Conservation (phyloP, 2,797 vertebrate genomes). For the Tinamus major region DNA sequence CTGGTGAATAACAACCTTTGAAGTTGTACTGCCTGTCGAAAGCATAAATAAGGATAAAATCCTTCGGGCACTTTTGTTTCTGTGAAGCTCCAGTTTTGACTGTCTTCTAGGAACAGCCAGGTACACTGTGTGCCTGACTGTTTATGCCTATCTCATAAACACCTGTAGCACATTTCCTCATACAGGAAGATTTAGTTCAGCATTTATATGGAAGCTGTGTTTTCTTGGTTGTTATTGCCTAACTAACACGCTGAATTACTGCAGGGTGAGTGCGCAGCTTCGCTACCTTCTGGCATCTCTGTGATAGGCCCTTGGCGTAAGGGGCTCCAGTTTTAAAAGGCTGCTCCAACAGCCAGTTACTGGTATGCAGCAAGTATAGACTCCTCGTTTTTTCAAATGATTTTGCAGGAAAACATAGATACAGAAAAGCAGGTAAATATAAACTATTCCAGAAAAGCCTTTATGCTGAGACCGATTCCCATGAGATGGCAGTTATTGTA, state of each 20-base stretch:
- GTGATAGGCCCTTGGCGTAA: neutral
- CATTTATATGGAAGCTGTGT: neutral
- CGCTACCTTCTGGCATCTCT: neutral
- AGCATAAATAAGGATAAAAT: neutral
- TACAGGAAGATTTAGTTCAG: neutral
- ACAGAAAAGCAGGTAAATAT: neutral
- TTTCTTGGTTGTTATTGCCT: neutral
- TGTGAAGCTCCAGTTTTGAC: neutral
- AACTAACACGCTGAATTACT: neutral
- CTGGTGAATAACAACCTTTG: neutral
- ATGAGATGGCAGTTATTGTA: neutral
- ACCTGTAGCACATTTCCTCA: neutral
- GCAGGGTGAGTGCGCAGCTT: neutral
- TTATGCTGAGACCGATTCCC: neutral
- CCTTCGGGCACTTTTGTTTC: neutral
- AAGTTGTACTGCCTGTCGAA: neutral
- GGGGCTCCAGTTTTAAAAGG: neutral
- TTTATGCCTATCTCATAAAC: neutral
- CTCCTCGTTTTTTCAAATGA: rapidly evolving
- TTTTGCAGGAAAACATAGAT: neutral
- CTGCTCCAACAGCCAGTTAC: neutral
- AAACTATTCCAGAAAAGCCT: neutral
- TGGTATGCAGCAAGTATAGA: no score
- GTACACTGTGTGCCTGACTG: neutral
- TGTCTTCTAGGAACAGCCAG: neutral